A percentile compares a stretch with the other conserved stretches of the same genome.
Conservation (phyloP, 2,113 vertebrate genomes). For the Lasiurus borealis region DNA sequence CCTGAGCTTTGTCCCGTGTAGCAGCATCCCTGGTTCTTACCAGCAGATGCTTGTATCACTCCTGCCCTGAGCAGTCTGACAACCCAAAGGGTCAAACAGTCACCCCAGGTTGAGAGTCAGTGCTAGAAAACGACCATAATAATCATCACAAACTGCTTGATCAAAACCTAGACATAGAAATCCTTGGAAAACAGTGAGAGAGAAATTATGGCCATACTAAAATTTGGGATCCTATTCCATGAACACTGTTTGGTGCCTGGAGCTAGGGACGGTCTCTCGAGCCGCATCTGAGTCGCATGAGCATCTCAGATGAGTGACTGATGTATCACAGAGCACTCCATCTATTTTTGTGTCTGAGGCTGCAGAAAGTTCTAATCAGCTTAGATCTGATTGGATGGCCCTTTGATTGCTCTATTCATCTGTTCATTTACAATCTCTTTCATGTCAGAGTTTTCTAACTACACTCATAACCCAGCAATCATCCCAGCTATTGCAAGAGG, state of each 20-base stretch:
- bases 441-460: slow-evolving; percentile 75
- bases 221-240: background rate
- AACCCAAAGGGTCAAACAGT: background rate
- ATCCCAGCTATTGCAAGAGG: slow-evolving; percentile 69
- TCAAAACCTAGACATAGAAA: slow-evolving; percentile 33
- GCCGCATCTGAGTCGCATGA: background rate
- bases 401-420: slow-evolving; percentile 83
- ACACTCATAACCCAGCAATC: slow-evolving; percentile 78
- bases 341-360: slow-evolving; percentile 70
- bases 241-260: background rate
- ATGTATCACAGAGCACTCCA: background rate
- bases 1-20: background rate
- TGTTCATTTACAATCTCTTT: slow-evolving; percentile 80
- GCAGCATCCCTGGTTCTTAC: background rate
- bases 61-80: background rate
- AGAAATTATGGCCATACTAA: slow-evolving; percentile 11
- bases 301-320: slow-evolving; percentile 3
- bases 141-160: background rate
- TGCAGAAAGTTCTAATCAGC: slow-evolving; percentile 75
- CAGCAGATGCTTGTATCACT: background rate
- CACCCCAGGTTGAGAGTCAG: background rate
- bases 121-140: background rate
- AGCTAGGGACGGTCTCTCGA: background rate
- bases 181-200: slow-evolving; percentile 4
- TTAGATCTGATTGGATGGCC: slow-evolving; percentile 70